A percentile compares a stretch with the other conserved stretches of the same genome.
These are phyloP conservation scores for Temnothorax curvispinosus DNA, from an alignment of 1,140 invertebrate species.

Conservation along the genomic window DNA sequence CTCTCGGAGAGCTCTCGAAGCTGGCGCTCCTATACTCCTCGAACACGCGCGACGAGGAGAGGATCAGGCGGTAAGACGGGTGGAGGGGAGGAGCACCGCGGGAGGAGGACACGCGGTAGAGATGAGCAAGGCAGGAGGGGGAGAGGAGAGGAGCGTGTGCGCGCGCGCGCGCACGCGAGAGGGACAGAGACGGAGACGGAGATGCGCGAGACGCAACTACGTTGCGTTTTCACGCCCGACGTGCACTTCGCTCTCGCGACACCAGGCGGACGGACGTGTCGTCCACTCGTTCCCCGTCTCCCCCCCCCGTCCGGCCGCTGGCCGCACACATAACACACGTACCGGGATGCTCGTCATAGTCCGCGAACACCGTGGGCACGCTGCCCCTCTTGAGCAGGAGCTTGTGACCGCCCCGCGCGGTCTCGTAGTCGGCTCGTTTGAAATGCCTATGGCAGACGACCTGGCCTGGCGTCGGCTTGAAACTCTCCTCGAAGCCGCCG, in stretches of 20 bases:
- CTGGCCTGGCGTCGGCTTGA: conserved; percentile 86
- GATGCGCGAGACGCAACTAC: conserved; percentile 31
- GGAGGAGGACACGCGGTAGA: neutral
- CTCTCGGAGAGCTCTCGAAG: conserved; percentile 9
- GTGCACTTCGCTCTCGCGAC: conserved; percentile 1
- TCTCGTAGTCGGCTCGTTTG: conserved; percentile 88
- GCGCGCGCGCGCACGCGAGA: neutral
- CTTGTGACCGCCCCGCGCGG: conserved; percentile 86
- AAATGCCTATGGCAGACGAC: conserved; percentile 89
- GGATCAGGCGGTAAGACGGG: neutral
- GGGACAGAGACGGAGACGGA: neutral
- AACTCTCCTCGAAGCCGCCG: conserved; percentile 84
- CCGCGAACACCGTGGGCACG: conserved; percentile 84
- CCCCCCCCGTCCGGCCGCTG: too few species aligned
- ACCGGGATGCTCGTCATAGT: conserved; percentile 82
- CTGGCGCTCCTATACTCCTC: conserved; percentile 24
- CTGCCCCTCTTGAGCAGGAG: conserved; percentile 86
- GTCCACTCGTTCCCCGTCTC: too few species aligned
- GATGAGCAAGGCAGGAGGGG: neutral
- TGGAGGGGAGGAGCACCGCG: neutral
- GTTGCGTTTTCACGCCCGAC: conserved; percentile 12
- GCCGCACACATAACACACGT: neutral
- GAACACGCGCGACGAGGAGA: neutral
- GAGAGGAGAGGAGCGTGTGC: neutral
- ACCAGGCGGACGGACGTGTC: neutral